Percentiles rank a stretch among this genome's conserved stretches.
These are phyloP conservation scores for Synergus japonicus DNA, from an alignment of 2,888 invertebrate species.

Conservation along the genomic window DNA sequence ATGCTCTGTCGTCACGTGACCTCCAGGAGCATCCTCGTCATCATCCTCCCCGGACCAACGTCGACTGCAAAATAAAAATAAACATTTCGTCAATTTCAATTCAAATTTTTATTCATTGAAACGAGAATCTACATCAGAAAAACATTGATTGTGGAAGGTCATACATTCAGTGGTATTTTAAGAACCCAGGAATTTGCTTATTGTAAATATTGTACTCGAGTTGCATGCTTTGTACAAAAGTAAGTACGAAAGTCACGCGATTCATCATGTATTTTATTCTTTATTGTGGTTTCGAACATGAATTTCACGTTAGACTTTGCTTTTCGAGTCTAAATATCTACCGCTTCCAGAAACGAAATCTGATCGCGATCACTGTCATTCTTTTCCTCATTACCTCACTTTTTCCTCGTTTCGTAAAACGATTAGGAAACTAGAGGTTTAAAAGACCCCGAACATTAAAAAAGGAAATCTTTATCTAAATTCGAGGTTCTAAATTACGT, in stretches of 20 bases:
- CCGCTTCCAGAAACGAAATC: background rate
- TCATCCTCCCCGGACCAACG: conserved; percentile 71
- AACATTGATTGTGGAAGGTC: background rate
- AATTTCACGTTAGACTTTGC: background rate
- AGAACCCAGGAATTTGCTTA: background rate
- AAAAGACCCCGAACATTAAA: no score
- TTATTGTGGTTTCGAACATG: conserved; percentile 4
- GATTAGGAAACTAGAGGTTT: background rate
- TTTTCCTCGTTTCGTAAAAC: conserved; percentile 1
- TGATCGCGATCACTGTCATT: background rate
- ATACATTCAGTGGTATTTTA: background rate
- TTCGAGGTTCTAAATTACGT: no score
- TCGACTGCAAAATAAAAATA: conserved; percentile 57
- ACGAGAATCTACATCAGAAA: background rate
- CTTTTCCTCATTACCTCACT: conserved; percentile 15
- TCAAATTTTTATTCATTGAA: background rate
- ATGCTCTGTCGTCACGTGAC: conserved; percentile 65
- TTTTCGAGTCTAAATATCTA: background rate
- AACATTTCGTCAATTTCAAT: background rate
- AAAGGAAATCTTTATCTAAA: no score
- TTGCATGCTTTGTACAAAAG: background rate
- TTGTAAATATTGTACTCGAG: background rate
- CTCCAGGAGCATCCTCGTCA: conserved; percentile 60
- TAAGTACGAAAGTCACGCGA: conserved; percentile 4
- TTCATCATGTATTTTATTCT: background rate